Evolutionary conservation across 2,888 invertebrate species (phyloP).

Genomic region (Temnothorax unifasciatus): DNA sequence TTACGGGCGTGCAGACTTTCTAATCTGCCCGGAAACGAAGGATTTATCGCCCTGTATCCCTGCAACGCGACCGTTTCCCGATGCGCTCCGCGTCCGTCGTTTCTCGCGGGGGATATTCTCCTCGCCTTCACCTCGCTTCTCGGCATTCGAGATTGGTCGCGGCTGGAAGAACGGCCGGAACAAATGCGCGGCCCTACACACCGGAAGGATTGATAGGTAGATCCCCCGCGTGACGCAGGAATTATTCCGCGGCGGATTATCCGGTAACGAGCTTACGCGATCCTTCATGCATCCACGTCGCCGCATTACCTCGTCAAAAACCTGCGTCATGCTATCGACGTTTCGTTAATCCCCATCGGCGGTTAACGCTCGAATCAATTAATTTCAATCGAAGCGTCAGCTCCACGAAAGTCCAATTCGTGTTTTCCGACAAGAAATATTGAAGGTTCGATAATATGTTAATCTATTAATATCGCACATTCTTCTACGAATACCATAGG

Average conservation of each 20-base stretch:
- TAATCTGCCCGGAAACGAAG: slow-evolving; percentile 30
- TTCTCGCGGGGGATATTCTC: slow-evolving; percentile 46
- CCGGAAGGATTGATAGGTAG: slow-evolving; percentile 59
- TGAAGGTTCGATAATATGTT: not conserved
- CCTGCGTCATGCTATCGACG: slow-evolving; percentile 17
- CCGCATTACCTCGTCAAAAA: slow-evolving; percentile 44
- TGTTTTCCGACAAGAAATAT: not conserved
- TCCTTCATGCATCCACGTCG: slow-evolving; percentile 55
- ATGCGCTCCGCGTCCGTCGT: not conserved
- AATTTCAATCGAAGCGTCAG: slow-evolving; percentile 15
- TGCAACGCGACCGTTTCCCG: slow-evolving; percentile 11
- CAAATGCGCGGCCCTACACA: slow-evolving; percentile 10
- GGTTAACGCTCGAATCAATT: slow-evolving; percentile 15
- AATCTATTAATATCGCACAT: not conserved
- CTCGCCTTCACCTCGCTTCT: not conserved
- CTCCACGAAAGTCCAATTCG: not conserved
- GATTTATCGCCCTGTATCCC: slow-evolving; percentile 20
- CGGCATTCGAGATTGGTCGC: slow-evolving; percentile 11
- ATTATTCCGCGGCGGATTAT: slow-evolving; percentile 47
- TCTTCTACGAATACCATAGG: not conserved
- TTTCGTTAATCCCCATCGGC: slow-evolving; percentile 16
- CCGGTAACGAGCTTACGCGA: slow-evolving; percentile 65
- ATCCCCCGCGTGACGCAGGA: slow-evolving; percentile 45
- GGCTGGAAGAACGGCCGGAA: slow-evolving; percentile 16
- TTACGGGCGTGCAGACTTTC: slow-evolving; percentile 25